Evolutionary conservation across 2,888 invertebrate species (phyloP), one percentile per base, ranked within the genome.

Genomic region (Pachycephus smyrnensis): DNA sequence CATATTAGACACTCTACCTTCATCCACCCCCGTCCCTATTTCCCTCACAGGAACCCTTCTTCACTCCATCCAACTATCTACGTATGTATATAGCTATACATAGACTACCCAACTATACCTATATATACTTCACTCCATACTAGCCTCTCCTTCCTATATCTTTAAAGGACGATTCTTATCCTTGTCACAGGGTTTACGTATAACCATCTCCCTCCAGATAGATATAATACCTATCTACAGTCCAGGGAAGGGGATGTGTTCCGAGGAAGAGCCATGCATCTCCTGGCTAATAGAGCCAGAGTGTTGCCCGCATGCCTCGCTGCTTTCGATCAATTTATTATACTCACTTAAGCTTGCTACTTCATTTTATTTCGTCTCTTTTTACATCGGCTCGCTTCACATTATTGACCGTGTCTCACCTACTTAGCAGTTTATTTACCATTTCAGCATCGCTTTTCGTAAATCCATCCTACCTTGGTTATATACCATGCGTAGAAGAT

Each of bases 261-360:
- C 81, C 80, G 79, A 81, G 81, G 80, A 80, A 81, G 82, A 79
- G 81, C 82, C 81, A 88, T 86, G 83, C 85, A 85, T 88, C 85
- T 84, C 81, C 77, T 71, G 77, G 81, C 83, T 87, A 85, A 86
- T 87, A 86, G 86, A 86, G 83, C 83, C 82, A 55, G 82, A 84
- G 84, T 81, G 86, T 86, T 84, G 84, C 86, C 86, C 85, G 86
- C 86, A 85, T 88, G 82, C 85, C 81, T 84, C 81, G 82, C 77
- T 85, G 79, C 81, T 84, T 85, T 82, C 83, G 84, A 86, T 88
- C 86, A 86, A 88, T 88, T 87, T 87, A 88, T 88, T 86, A 87
- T 84, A 81, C 86, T 84, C 84, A 78, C 84, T 86, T 85, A 86
- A 85, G 82, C 84, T 80, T 77, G 80, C 81, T 80, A 79, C 81